Evolutionary conservation across 1,140 invertebrate species (phyloP).

Genomic region (Thaumatotibia leucotreta): DNA sequence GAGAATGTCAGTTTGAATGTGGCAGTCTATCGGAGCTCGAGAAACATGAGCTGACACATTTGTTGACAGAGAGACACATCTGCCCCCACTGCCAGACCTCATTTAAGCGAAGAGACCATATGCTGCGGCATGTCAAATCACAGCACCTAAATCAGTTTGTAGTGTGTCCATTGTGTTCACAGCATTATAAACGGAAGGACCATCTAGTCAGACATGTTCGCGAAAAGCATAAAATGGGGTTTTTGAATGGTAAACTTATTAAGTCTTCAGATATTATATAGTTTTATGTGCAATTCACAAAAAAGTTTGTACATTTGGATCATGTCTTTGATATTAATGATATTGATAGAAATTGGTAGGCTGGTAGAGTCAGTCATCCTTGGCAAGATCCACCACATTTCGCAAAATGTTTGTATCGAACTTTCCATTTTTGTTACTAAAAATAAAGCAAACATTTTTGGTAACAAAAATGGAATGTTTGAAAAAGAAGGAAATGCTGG

Average conservation of each 20-base stretch:
- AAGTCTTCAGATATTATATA: constrained; percentile 17
- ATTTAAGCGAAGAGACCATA: constrained; percentile 50
- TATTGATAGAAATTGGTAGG: too few species aligned
- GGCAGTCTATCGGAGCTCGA: constrained; percentile 29
- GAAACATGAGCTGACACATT: constrained; percentile 34
- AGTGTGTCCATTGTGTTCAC: constrained; percentile 38
- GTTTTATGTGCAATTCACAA: not conserved
- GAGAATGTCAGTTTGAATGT: constrained; percentile 34
- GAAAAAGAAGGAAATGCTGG: too few species aligned
- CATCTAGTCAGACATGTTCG: constrained; percentile 45
- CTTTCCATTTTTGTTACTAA: too few species aligned
- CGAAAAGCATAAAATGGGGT: constrained; percentile 47
- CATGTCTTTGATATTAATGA: too few species aligned
- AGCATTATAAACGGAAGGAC: constrained; percentile 45
- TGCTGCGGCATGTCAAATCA: constrained; percentile 46
- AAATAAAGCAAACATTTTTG: too few species aligned
- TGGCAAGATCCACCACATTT: too few species aligned
- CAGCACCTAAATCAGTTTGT: constrained; percentile 37
- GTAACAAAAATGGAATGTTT: too few species aligned
- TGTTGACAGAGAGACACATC: constrained; percentile 24
- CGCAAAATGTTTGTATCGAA: too few species aligned
- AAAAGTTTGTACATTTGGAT: too few species aligned
- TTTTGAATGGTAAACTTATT: constrained; percentile 32
- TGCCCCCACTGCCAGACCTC: constrained; percentile 39
- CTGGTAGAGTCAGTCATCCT: too few species aligned